phyloP scores from a whole-genome alignment of 2,113 vertebrate genomes.

The Phainopepla nitens region DNA sequence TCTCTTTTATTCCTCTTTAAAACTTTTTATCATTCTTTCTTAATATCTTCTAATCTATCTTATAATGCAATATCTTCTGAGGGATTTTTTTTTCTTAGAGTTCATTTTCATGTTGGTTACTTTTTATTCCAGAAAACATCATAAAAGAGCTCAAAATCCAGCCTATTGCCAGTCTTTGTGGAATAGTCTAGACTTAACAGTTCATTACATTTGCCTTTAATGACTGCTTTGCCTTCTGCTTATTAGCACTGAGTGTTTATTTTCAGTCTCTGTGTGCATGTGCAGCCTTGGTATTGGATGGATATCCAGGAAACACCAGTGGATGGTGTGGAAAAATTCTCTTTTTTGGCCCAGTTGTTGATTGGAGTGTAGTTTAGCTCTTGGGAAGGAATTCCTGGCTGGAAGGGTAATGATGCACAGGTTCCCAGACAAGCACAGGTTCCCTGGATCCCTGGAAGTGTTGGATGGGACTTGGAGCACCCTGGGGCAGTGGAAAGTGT shows the following conservation, averaged over 20 bases:
- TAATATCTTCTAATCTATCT: too few relatives aligned
- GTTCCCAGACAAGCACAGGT: neutral
- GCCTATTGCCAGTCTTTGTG: neutral
- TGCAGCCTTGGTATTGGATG: neutral
- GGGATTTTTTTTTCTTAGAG: neutral
- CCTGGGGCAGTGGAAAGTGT: rapidly evolving
- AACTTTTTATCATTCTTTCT: neutral
- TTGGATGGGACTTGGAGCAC: too few relatives aligned
- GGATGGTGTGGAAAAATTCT: neutral
- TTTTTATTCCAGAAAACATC: neutral
- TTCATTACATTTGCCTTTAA: neutral
- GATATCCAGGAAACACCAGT: neutral
- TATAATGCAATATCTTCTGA: neutral
- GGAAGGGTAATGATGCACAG: neutral
- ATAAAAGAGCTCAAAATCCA: neutral
- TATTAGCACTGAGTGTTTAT: neutral
- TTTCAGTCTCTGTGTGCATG: neutral
- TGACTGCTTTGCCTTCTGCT: neutral
- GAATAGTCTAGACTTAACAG: neutral
- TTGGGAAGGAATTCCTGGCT: neutral
- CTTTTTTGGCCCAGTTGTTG: neutral
- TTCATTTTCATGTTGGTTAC: neutral
- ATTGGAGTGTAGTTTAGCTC: neutral
- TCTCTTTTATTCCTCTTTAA: neutral
- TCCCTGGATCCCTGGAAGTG: neutral